Conservation (phyloP, 2,888 invertebrate species). For the Stictocephala bisonia region DNA sequence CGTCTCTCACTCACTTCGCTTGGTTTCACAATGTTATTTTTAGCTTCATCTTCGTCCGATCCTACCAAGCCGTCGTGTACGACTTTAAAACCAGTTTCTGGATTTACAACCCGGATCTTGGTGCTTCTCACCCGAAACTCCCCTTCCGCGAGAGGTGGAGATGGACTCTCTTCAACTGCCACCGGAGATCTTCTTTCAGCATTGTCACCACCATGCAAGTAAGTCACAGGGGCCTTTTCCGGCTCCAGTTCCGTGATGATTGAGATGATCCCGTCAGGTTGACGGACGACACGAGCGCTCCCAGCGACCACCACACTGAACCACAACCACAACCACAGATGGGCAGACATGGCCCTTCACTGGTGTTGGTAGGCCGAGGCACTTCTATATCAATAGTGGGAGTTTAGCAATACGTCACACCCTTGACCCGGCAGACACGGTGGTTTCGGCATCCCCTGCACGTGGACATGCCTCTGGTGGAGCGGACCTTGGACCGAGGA, state of each 20-base stretch:
- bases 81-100: constrained; percentile 16
- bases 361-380: background rate
- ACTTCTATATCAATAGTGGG: constrained; percentile 6
- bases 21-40: background rate
- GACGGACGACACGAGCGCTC: background rate
- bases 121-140: constrained; percentile 9
- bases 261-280: constrained; percentile 14
- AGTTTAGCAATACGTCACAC: background rate
- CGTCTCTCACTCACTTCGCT: background rate
- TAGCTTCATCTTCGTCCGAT: background rate
- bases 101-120: constrained; percentile 15
- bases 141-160: background rate
- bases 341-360: constrained; percentile 2
- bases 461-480: background rate
- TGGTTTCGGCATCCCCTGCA: background rate
- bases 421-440: no score
- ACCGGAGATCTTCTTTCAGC: background rate
- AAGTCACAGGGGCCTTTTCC: constrained; percentile 17
- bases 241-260: constrained; percentile 30
- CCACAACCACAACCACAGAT: background rate
- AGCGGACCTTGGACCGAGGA: background rate
- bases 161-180: background rate
- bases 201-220: constrained; percentile 3
- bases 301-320: background rate
- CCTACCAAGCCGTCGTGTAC: constrained; percentile 9